Evolutionary conservation across 92 coral and sea anemone species (phyloP).

Genomic region (Epizoanthus illoricatus): DNA sequence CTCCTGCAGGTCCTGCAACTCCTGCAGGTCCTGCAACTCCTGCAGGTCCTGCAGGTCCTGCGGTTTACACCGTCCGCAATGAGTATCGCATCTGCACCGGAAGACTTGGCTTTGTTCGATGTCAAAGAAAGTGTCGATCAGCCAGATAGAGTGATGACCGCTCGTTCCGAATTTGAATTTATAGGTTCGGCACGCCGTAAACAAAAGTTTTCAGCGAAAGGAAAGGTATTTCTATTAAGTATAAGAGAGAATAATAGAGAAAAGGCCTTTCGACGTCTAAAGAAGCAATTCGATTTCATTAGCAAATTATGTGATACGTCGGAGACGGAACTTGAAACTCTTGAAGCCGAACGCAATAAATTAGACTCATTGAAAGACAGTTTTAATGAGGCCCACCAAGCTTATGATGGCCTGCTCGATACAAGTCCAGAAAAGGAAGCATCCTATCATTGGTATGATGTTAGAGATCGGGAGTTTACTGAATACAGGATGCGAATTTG

Average conservation of each 20-base stretch:
- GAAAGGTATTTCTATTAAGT: background rate
- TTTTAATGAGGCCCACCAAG: slow-evolving; percentile 23
- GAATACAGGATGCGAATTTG: slow-evolving; percentile 41
- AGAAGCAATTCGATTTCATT: background rate
- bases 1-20: no score
- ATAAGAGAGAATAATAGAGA: slow-evolving; percentile 1
- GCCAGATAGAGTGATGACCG: no score
- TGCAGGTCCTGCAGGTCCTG: no score
- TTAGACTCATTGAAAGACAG: background rate
- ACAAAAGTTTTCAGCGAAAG: slow-evolving; percentile 8
- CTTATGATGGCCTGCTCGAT: slow-evolving; percentile 32
- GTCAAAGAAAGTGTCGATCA: no score
- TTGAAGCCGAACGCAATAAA: background rate
- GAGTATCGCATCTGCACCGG: no score
- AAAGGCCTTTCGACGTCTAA: background rate
- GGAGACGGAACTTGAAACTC: background rate
- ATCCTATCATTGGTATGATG: slow-evolving; percentile 53
- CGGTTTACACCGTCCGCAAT: no score
- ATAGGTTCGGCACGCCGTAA: background rate
- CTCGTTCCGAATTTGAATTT: no score
- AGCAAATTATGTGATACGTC: background rate
- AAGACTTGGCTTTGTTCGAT: no score
- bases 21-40: no score
- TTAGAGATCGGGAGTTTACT: slow-evolving; percentile 41
- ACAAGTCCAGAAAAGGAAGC: slow-evolving; percentile 17